Evolutionary conservation across 2,888 invertebrate genomes (phyloP).

Genomic region (Mamestra brassicae): DNA sequence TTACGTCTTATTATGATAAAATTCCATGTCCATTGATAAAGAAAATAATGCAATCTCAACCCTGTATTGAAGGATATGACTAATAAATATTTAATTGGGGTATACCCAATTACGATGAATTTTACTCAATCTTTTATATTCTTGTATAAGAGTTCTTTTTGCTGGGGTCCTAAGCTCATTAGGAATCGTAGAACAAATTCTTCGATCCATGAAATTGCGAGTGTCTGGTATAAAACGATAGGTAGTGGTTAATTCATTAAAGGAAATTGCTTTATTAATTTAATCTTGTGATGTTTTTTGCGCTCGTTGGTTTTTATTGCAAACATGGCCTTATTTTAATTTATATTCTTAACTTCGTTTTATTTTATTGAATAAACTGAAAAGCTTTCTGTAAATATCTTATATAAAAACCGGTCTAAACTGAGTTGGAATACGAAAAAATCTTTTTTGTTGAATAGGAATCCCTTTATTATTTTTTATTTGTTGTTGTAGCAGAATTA

Average conservation of each 20-base stretch:
- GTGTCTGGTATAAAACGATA: constrained; percentile 17
- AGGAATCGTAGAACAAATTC: constrained; percentile 27
- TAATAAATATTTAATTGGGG: constrained; percentile 40
- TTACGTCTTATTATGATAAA: constrained; percentile 5
- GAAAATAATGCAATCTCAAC: constrained; percentile 8
- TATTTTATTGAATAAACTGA: background rate
- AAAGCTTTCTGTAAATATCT: background rate
- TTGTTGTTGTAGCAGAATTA: too few relatives aligned
- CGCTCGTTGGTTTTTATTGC: constrained; percentile 6
- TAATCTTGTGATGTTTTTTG: constrained; percentile 22
- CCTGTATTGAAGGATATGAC: constrained; percentile 15
- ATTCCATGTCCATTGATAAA: constrained; percentile 36
- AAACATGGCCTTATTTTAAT: background rate
- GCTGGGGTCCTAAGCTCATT: constrained; percentile 20
- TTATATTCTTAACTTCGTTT: background rate
- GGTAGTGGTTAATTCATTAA: constrained; percentile 14
- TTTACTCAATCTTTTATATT: constrained; percentile 15
- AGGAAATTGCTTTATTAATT: constrained; percentile 26
- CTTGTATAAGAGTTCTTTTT: constrained; percentile 25
- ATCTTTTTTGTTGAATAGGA: too few relatives aligned
- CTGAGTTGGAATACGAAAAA: too few relatives aligned
- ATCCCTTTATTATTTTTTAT: too few relatives aligned
- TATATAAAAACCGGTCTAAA: background rate
- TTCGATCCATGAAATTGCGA: constrained; percentile 40
- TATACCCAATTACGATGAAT: constrained; percentile 24